Evolutionary conservation across 2,797 vertebrate genomes (phyloP).

Genomic region (Anas flavirostris): DNA sequence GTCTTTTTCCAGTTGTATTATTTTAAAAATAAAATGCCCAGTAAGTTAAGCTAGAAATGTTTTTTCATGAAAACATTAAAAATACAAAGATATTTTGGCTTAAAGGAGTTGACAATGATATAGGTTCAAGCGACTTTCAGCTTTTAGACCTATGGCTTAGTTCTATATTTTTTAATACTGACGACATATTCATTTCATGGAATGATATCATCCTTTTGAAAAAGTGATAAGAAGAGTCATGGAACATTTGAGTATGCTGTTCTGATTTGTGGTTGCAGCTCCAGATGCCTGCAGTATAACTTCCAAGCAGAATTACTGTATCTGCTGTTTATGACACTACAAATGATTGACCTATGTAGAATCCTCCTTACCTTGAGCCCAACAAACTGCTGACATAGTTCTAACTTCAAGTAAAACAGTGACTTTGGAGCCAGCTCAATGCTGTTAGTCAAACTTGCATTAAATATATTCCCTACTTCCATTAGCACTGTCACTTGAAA

Average conservation of each 20-base stretch:
- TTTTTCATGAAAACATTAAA: background rate
- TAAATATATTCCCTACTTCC: conserved; percentile 10
- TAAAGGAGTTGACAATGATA: background rate
- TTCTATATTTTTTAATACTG: conserved; percentile 42
- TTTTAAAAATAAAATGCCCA: background rate
- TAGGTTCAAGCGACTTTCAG: background rate
- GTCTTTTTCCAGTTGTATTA: background rate
- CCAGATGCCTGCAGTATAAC: background rate
- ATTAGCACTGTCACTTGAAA: conserved; percentile 32
- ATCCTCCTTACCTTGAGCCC: conserved; percentile 50
- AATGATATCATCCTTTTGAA: conserved; percentile 33
- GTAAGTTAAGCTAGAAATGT: background rate
- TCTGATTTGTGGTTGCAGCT: conserved; percentile 53
- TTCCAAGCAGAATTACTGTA: conserved; percentile 55
- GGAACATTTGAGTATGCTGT: conserved; percentile 54
- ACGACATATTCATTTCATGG: conserved; percentile 28
- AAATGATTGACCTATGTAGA: conserved; percentile 51
- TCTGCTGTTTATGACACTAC: conserved; percentile 53
- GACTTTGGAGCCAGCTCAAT: conserved; percentile 46
- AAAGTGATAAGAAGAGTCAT: conserved; percentile 51
- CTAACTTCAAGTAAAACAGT: conserved; percentile 34
- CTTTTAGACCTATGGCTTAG: background rate
- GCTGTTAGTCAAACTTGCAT: conserved; percentile 28
- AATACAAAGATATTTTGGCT: background rate
- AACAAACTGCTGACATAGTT: conserved; percentile 55